Evolutionary conservation across 2,113 vertebrate genomes (phyloP).

Genomic region (Epinephelus moara): DNA sequence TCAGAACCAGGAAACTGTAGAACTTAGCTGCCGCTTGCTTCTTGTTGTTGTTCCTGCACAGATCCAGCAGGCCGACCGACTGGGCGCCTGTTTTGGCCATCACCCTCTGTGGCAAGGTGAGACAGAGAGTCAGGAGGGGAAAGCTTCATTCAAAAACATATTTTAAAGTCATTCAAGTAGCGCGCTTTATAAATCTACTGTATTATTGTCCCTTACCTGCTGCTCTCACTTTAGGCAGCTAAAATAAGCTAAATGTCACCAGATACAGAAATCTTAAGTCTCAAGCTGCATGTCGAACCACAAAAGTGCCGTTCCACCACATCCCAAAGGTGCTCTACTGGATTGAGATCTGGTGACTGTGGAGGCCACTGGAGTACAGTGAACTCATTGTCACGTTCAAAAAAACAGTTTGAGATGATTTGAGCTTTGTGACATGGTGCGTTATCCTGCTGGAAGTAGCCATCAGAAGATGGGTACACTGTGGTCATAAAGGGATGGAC

Average conservation of each 20-base stretch:
- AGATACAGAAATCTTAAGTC: neutral
- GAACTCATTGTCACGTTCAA: too few relatives aligned
- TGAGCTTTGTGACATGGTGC: too few relatives aligned
- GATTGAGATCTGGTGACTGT: too few relatives aligned
- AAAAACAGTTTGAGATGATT: too few relatives aligned
- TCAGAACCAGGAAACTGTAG: slow-evolving; percentile 98
- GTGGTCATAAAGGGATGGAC: too few relatives aligned
- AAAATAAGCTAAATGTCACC: neutral
- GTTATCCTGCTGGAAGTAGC: too few relatives aligned
- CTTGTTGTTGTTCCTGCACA: slow-evolving; percentile 95
- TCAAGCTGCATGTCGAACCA: neutral
- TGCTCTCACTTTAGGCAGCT: neutral
- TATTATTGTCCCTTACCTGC: neutral
- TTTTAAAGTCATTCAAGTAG: neutral
- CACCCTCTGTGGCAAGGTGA: slow-evolving; percentile 87
- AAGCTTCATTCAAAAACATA: neutral
- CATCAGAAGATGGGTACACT: too few relatives aligned
- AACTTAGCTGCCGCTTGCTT: slow-evolving; percentile 99
- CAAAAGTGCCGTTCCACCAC: neutral
- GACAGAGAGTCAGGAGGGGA: neutral
- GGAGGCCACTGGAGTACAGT: too few relatives aligned
- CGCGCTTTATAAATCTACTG: neutral
- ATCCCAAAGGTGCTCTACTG: too few relatives aligned
- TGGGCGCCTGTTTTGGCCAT: slow-evolving; percentile 95
- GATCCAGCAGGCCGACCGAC: slow-evolving; percentile 95